Evolutionary conservation across 1,140 invertebrate genomes (phyloP).

Genomic region (Meloidogyne chitwoodi): DNA sequence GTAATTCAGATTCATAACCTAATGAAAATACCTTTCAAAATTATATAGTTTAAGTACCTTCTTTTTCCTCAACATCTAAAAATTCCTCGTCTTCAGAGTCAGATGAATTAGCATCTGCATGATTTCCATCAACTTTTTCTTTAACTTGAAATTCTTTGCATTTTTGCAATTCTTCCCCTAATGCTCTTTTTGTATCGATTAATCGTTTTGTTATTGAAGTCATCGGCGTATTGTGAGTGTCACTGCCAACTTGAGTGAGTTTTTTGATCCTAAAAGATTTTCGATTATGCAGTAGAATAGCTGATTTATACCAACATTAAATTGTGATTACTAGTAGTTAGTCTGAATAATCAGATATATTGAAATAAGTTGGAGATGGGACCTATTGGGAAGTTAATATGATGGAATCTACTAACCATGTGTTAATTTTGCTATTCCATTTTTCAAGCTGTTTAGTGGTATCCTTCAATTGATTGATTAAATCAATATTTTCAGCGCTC

Average conservation of each 20-base stretch:
- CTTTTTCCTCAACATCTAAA: slow-evolving; percentile 44
- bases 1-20: slow-evolving; percentile 30
- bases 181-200: slow-evolving; percentile 23
- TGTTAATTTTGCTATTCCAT: slow-evolving; percentile 18
- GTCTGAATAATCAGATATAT: too few relatives aligned
- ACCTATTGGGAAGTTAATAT: too few relatives aligned
- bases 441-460: slow-evolving; percentile 15
- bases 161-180: slow-evolving; percentile 30
- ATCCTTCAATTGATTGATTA: slow-evolving; percentile 29
- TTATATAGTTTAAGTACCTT: slow-evolving; percentile 14
- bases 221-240: neutral
- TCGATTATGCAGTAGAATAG: neutral
- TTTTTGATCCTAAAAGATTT: slow-evolving; percentile 33
- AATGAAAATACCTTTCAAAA: neutral
- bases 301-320: too few relatives aligned
- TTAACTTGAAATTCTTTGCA: slow-evolving; percentile 32
- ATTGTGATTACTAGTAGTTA: too few relatives aligned
- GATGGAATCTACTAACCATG: slow-evolving; percentile 13
- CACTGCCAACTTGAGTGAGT: slow-evolving; percentile 24
- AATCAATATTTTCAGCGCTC: slow-evolving; percentile 24
- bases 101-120: neutral
- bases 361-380: too few relatives aligned
- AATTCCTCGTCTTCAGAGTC: slow-evolving; percentile 38
- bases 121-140: neutral
- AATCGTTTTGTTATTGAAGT: slow-evolving; percentile 16